These are phyloP conservation scores for Scleropages formosus DNA, from an alignment of 2,797 vertebrate genomes.

Conservation along the genomic window DNA sequence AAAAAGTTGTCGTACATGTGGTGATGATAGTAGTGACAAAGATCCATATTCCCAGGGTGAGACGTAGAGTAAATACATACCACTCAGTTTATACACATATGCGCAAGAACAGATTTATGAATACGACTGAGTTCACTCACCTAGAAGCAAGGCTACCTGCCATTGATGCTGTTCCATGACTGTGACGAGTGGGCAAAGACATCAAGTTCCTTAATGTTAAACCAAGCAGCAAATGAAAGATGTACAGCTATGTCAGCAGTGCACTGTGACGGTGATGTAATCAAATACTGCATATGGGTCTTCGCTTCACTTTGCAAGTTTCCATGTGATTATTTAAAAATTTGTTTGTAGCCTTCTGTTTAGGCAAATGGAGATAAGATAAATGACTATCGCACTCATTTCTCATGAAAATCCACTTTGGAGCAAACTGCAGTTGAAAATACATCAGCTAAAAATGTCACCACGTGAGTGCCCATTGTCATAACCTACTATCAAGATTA, in stretches of 20 bases:
- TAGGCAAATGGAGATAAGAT: slow-evolving; percentile 23
- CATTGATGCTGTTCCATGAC: neutral
- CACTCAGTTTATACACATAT: no score
- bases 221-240: neutral
- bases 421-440: no score
- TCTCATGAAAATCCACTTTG: no score
- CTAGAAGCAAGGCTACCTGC: neutral
- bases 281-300: neutral
- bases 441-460: neutral
- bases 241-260: neutral
- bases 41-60: neutral
- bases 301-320: slow-evolving; percentile 12
- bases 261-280: neutral
- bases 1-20: no score
- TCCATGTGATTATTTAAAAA: slow-evolving; percentile 1
- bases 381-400: no score
- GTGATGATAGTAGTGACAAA: no score
- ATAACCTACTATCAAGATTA: no score
- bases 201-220: neutral
- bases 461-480: no score
- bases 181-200: neutral
- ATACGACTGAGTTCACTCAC: slow-evolving; percentile 7
- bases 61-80: neutral
- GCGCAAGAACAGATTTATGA: neutral
- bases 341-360: slow-evolving; percentile 22